Evolutionary conservation across 2,797 vertebrate genomes (phyloP).

Genomic region (Pygocentrus nattereri): DNA sequence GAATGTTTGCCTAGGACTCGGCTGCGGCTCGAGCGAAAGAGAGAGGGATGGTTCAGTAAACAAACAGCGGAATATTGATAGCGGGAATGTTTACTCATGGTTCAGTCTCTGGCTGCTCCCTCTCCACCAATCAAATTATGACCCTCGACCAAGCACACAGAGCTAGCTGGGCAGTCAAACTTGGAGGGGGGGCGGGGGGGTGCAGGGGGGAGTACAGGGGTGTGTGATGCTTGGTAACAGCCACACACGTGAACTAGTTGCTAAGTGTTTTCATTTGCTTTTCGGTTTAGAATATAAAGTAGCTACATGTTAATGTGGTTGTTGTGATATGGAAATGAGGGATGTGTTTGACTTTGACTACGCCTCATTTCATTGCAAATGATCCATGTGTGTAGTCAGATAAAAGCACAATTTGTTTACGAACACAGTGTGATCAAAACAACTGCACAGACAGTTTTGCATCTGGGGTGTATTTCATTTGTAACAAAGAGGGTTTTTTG

Average conservation of each 20-base stretch:
- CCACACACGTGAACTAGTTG: slow-evolving; percentile 22
- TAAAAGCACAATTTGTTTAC: slow-evolving; percentile 28
- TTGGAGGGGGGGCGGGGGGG: not conserved
- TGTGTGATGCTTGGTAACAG: not conserved
- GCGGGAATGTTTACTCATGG: slow-evolving; percentile 70
- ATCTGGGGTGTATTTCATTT: slow-evolving; percentile 49
- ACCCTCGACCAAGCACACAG: slow-evolving; percentile 8
- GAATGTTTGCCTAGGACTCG: slow-evolving; percentile 82
- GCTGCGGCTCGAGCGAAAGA: slow-evolving; percentile 75
- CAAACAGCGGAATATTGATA: slow-evolving; percentile 80
- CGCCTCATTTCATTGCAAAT: slow-evolving; percentile 30
- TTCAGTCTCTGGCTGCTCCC: slow-evolving; percentile 26
- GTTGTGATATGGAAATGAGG: slow-evolving; percentile 34
- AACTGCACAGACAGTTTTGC: slow-evolving; percentile 6
- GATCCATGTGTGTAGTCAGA: slow-evolving; percentile 34
- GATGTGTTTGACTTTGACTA: slow-evolving; percentile 40
- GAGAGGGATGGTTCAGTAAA: slow-evolving; percentile 78
- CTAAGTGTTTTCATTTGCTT: slow-evolving; percentile 41
- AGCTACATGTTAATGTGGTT: slow-evolving; percentile 34
- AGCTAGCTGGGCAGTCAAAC: slow-evolving; percentile 15
- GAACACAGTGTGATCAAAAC: slow-evolving; percentile 32
- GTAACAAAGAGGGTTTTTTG: slow-evolving; percentile 71
- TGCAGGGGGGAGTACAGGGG: not conserved
- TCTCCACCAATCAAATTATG: slow-evolving; percentile 28
- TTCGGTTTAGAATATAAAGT: slow-evolving; percentile 35